Base-by-base conservation (phyloP, 1,140 invertebrate species). In the Trinorchestia longiramus region DNA sequence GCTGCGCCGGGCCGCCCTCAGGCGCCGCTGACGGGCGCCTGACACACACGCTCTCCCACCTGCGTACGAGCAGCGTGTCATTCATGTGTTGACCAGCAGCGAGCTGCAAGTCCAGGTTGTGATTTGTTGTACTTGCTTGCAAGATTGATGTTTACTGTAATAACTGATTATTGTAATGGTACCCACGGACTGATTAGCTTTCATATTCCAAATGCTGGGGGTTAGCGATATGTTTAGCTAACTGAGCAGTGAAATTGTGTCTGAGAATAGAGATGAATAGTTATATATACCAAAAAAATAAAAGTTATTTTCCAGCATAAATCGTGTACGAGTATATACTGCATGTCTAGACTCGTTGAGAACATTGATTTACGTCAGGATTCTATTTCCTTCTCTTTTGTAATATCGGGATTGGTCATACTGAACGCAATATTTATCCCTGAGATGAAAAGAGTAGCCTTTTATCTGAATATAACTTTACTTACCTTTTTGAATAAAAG, bases 1-100 rank as follows among this genome's bases (percentile, higher is more conserved):
- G 92, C 92, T 90, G 88, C 88, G 88, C 88, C 88, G 88, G 88
- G 88, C 43, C 15, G 43, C 88, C 88, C 88, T 90, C 88, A 36
- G 88, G 88, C 88, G 88, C 88, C 15, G n/a, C n/a, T 43, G 36
- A 42, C 41, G 88, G 88, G 88, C 17, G 41, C 17, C 88, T 90
- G 88, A 11, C 92, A 1, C 4, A 47, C 4, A 19, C n/a, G n/a
- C 43, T n/a, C 44, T 45, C 44, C 43, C 36, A 45, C 41, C 62
- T 77, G 43, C 92, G 36, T 11, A 43, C 42, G 41, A 11, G 36
- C 44, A 0, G 41, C 41, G 43, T 0, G 47, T 94, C 45, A 94
- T 94, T 90, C 42, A 11, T 6, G 90, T 92, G 90, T 92, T 53
- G 8, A 19, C 19, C 1, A 15, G 62, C 62, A 23, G 62, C 62